Base-by-base conservation (phyloP, 2,888 invertebrate genomes). In the Blomia tropicalis region DNA sequence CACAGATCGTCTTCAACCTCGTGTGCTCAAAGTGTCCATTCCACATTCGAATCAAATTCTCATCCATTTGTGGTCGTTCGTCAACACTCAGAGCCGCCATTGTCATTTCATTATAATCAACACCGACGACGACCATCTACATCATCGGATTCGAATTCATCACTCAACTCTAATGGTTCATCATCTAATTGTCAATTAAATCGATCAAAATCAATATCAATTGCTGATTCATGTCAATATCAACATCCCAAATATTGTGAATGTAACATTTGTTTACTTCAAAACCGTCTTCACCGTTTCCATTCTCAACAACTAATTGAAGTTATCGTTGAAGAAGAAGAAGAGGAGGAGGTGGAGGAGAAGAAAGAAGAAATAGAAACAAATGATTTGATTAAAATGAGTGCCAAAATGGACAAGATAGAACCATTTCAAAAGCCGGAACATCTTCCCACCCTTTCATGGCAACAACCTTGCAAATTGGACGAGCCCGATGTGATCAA, bases 401-500 rank as follows among this genome's bases (percentile, higher is more conserved):
- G 17, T 36, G 17, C 17, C 7, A 36, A 47, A 7, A 22, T 14
- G 51, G 51, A 47, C 22, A 47, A 47, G 51, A 36, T 56, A n/a
- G 56, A 4, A 36, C 56, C 56, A 3, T 56, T 56, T 30, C 56
- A 56, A 25, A 56, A 56, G 29, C 32, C 56, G 14, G 56, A 56
- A 27, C 22, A 14, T 7, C 22, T 47, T 14, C 7, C 7, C 22
- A 27, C 7, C 14, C 22, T 25, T 7, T 7, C 27, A 11, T 47
- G 51, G 51, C 51, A 47, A 27, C 51, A 47, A n/a, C 51, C 51
- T 7, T 7, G 7, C 7, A n/a, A n/a, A 22, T n/a, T 47, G 11
- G 27, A 47, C 7, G 23, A 47, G 51, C 51, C 51, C 7, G 51
- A 47, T 47, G 51, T 47, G 23, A 47, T 47, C 51, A 47, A 47